Conservation (phyloP, 2,113 vertebrate species). For the Hypanus sabinus region DNA sequence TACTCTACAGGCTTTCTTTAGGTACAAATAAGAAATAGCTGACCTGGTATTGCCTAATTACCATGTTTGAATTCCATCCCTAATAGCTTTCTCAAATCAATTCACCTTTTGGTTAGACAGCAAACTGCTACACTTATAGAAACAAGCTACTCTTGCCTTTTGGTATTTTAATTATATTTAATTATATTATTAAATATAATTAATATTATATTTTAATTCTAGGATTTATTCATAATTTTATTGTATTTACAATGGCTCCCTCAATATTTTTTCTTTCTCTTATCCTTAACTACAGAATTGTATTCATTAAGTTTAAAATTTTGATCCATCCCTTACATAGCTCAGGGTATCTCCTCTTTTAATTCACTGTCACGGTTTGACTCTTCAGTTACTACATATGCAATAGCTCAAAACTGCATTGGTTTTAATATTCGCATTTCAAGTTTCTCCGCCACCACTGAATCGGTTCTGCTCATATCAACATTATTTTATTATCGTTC, state of each 20-base stretch:
- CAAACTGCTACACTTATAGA: not conserved
- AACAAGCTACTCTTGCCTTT: too few species aligned
- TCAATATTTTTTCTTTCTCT: not conserved
- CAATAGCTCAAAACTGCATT: not conserved
- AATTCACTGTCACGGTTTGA: not conserved
- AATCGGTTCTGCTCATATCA: not conserved
- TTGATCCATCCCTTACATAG: not conserved
- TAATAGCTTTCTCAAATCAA: not conserved
- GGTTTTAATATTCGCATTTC: not conserved
- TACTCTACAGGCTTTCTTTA: not conserved
- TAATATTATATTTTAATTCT: not conserved
- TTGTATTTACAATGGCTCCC: not conserved
- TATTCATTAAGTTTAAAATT: not conserved
- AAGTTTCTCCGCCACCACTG: not conserved
- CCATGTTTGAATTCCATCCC: not conserved
- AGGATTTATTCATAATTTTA: not conserved
- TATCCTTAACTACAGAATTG: not conserved
- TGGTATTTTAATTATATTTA: not conserved
- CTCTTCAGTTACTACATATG: not conserved
- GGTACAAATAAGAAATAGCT: not conserved
- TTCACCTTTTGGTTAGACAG: not conserved
- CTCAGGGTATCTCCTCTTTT: not conserved
- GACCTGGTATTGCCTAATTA: not conserved
- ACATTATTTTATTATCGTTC: too few species aligned
- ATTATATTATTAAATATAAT: too few species aligned